Conservation (phyloP, 2,888 invertebrate genomes). For the Volucella inflata region DNA sequence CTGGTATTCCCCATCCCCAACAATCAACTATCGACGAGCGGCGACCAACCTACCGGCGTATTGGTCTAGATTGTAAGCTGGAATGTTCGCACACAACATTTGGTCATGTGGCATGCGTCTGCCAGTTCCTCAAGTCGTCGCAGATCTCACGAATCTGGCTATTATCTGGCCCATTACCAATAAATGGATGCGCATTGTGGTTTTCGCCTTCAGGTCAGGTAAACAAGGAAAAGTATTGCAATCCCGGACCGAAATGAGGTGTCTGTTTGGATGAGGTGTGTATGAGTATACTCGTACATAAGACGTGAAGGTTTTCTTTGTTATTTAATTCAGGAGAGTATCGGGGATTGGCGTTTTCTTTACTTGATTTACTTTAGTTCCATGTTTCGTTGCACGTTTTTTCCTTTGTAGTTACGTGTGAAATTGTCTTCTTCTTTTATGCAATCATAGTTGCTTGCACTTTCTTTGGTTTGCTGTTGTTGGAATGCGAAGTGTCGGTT, state of each 20-base stretch:
- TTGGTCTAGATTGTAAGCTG: constrained; percentile 67
- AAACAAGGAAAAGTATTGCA: constrained; percentile 69
- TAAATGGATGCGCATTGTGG: constrained; percentile 71
- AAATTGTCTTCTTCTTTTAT: constrained; percentile 43
- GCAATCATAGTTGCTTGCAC: not conserved
- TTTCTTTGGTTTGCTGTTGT: too few relatives aligned
- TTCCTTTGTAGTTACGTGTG: constrained; percentile 37
- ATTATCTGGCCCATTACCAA: constrained; percentile 72
- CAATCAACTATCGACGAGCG: too few relatives aligned
- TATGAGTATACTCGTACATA: too few relatives aligned
- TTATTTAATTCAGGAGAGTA: too few relatives aligned
- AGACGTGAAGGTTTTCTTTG: constrained; percentile 3
- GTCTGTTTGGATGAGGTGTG: constrained; percentile 2
- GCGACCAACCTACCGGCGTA: not conserved
- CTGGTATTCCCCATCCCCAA: constrained; percentile 58
- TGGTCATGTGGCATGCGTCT: constrained; percentile 51
- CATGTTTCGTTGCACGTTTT: constrained; percentile 16
- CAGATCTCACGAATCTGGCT: constrained; percentile 57
- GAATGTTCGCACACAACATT: constrained; percentile 38
- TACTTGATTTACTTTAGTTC: constrained; percentile 10
- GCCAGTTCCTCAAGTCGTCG: constrained; percentile 49
- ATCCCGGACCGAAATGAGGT: constrained; percentile 28
- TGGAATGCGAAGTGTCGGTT: too few relatives aligned
- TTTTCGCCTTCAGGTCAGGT: constrained; percentile 71
- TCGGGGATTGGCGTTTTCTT: not conserved